A percentile compares a stretch with the other conserved stretches of the same genome.
Conservation (phyloP, 1,140 invertebrate genomes). For the Pachypsylla venusta region DNA sequence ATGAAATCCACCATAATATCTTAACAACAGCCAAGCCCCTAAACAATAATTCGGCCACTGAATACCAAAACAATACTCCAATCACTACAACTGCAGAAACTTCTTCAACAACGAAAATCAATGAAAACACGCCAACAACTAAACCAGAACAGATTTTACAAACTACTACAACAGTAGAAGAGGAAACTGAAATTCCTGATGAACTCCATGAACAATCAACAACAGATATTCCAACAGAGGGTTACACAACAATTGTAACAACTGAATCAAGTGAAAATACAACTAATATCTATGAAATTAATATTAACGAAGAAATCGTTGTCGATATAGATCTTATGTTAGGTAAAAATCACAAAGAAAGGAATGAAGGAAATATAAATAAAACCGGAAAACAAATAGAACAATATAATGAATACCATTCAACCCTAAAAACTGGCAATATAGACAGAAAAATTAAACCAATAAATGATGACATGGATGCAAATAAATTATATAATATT, state of each 20-base stretch:
- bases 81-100: too few relatives aligned
- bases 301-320: background rate
- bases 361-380: background rate
- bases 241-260: background rate
- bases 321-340: background rate
- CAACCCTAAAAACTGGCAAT: background rate
- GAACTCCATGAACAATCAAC: background rate
- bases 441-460: background rate
- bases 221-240: background rate
- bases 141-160: background rate
- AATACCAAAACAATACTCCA: too few relatives aligned
- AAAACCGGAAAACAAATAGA: background rate
- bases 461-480: background rate
- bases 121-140: background rate
- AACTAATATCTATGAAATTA: background rate
- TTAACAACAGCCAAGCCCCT: too few relatives aligned
- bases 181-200: background rate
- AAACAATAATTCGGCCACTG: too few relatives aligned
- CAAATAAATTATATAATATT: too few relatives aligned
- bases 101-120: too few relatives aligned
- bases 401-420: background rate
- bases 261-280: background rate
- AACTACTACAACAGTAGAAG: background rate
- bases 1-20: too few relatives aligned
- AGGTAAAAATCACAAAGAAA: background rate